Percentiles rank a stretch among this genome's conserved stretches.
phyloP scores from a whole-genome alignment of 2,797 vertebrate genomes.

The Agapornis canus region DNA sequence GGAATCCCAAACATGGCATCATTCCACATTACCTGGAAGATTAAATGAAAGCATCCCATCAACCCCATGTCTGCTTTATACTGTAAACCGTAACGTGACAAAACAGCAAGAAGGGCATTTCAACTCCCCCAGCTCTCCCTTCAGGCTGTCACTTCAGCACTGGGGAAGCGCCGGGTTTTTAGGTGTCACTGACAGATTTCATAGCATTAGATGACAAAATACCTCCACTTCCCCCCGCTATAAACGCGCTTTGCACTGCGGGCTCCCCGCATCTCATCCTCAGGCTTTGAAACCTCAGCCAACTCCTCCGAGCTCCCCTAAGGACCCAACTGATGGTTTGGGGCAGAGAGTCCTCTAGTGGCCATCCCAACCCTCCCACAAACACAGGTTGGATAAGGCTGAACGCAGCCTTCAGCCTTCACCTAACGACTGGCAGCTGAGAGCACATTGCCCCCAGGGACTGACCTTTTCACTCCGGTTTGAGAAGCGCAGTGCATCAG shows the following conservation, averaged over 20 bases:
- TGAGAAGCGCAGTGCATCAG: background rate
- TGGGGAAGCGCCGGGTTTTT: accelerated
- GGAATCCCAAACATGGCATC: background rate
- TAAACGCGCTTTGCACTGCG: background rate
- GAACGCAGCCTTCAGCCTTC: background rate
- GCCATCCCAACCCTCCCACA: background rate
- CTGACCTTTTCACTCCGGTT: accelerated
- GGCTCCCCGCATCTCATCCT: background rate
- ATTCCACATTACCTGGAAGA: background rate
- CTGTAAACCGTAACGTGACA: background rate
- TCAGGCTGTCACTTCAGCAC: background rate
- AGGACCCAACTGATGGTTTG: background rate
- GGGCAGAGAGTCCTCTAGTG: constrained; percentile 54
- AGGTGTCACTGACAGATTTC: background rate
- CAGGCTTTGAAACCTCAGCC: background rate
- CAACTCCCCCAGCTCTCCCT: background rate
- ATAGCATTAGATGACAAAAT: background rate
- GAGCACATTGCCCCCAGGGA: background rate
- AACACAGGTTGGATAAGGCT: accelerated
- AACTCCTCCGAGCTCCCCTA: background rate
- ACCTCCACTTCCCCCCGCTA: too few species aligned
- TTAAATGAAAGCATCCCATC: background rate
- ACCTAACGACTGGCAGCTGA: background rate
- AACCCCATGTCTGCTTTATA: background rate
- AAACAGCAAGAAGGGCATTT: background rate